phyloP scores from a whole-genome alignment of 2,113 vertebrate species.

The Brachyhypopomus occidentalis region DNA sequence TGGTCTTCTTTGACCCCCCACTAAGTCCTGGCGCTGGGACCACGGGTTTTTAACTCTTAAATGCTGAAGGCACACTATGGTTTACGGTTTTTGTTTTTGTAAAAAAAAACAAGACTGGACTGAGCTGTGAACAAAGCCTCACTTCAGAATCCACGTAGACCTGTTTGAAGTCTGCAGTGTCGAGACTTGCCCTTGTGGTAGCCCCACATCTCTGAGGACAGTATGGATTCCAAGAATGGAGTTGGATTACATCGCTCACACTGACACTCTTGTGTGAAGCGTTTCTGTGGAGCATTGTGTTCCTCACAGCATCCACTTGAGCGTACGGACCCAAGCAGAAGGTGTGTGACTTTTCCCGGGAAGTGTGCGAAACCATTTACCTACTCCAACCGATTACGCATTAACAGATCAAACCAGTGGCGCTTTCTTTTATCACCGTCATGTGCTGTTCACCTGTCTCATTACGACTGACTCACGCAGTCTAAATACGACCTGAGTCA shows the following conservation, averaged over 20 bases:
- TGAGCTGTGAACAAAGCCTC: slow-evolving; percentile 80
- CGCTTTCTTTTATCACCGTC: background rate
- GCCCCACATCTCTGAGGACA: slow-evolving; percentile 75
- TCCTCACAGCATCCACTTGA: slow-evolving; percentile 80
- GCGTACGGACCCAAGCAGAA: slow-evolving; percentile 70
- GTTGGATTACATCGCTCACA: slow-evolving; percentile 82
- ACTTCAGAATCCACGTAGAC: slow-evolving; percentile 76
- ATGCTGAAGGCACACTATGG: slow-evolving; percentile 75
- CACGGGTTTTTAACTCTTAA: slow-evolving; percentile 75
- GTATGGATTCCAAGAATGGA: slow-evolving; percentile 81
- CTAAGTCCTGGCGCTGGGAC: slow-evolving; percentile 74
- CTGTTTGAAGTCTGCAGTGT: slow-evolving; percentile 78
- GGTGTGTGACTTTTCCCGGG: slow-evolving; percentile 71
- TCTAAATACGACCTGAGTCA: background rate
- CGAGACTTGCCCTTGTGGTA: slow-evolving; percentile 76
- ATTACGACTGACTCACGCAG: background rate
- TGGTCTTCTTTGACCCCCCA: slow-evolving; percentile 70
- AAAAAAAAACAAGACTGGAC: slow-evolving; percentile 65
- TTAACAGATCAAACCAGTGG: background rate
- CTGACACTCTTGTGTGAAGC: slow-evolving; percentile 79
- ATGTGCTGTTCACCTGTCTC: slow-evolving; percentile 21
- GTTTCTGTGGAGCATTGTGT: slow-evolving; percentile 81
- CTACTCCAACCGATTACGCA: slow-evolving; percentile 16
- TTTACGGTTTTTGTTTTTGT: background rate
- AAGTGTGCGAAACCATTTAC: slow-evolving; percentile 65